Evolutionary conservation across 2,888 invertebrate genomes (phyloP).

Genomic region (Drosophila pullipes): DNA sequence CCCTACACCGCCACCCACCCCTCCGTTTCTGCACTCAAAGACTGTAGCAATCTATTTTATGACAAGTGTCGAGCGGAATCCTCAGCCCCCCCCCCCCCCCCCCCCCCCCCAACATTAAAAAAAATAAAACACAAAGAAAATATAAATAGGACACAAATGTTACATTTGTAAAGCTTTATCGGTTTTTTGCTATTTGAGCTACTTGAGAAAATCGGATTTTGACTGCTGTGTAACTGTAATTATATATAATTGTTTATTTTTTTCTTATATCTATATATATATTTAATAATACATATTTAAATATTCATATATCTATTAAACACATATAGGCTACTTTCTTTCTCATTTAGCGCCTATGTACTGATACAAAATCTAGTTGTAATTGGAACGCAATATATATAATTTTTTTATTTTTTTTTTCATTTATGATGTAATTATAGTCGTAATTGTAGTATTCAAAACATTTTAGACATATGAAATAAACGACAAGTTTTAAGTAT

Average conservation of each 20-base stretch:
- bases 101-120: not conserved
- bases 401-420: not conserved
- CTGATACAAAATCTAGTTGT: conserved; percentile 55
- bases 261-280: conserved; percentile 30
- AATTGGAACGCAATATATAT: conserved; percentile 16
- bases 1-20: not conserved
- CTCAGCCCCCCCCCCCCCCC: not conserved
- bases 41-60: conserved; percentile 3
- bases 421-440: conserved; percentile 21
- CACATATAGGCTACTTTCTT: conserved; percentile 5
- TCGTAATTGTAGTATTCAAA: conserved; percentile 25
- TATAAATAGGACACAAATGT: conserved; percentile 31
- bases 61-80: not conserved
- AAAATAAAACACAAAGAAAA: not conserved
- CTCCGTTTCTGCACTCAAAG: not conserved
- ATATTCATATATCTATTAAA: conserved; percentile 21
- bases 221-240: conserved; percentile 68
- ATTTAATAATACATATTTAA: conserved; percentile 8
- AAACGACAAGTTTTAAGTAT: conserved; percentile 54
- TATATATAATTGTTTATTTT: conserved; percentile 35
- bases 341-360: conserved; percentile 27
- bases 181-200: conserved; percentile 43
- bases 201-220: conserved; percentile 47
- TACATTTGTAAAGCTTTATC: conserved; percentile 53
- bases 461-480: conserved; percentile 51